Conservation (phyloP, 1,140 invertebrate species). For the Himalopsyche phryganea region DNA sequence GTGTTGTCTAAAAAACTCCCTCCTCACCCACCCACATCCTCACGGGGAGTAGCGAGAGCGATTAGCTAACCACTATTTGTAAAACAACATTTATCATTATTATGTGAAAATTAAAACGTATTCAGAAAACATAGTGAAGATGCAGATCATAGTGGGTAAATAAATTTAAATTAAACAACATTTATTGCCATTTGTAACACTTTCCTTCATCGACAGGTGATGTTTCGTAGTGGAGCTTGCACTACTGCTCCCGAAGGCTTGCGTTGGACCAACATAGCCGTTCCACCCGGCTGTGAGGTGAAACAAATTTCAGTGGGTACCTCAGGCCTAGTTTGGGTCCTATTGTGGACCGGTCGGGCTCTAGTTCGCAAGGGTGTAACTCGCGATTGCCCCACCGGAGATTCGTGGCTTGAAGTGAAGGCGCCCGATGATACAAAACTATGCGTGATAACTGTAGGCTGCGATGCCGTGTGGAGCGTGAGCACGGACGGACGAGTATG, state of each 20-base stretch:
- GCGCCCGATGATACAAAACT: conserved; percentile 65
- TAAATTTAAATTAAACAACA: too few relatives aligned
- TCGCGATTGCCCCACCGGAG: conserved; percentile 69
- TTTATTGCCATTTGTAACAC: conserved; percentile 11
- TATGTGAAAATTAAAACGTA: too few relatives aligned
- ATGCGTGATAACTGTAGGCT: conserved; percentile 76
- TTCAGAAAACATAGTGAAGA: too few relatives aligned
- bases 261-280: conserved; percentile 73
- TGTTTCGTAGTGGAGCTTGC: conserved; percentile 78
- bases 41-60: too few relatives aligned
- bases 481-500: conserved; percentile 82
- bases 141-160: too few relatives aligned
- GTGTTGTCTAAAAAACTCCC: too few relatives aligned
- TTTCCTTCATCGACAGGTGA: conserved; percentile 56
- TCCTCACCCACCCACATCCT: too few relatives aligned
- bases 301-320: conserved; percentile 79
- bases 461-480: conserved; percentile 83
- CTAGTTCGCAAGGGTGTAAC: conserved; percentile 75
- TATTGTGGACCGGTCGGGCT: conserved; percentile 75
- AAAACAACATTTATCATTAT: too few relatives aligned
- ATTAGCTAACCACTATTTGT: too few relatives aligned
- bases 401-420: conserved; percentile 77
- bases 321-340: conserved; percentile 80
- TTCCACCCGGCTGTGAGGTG: conserved; percentile 73
- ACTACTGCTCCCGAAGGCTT: conserved; percentile 78